Percentiles rank a stretch among this genome's conserved stretches.
Evolutionary conservation across 2,113 vertebrate genomes (phyloP).

Genomic region (Carettochelys insculpta): DNA sequence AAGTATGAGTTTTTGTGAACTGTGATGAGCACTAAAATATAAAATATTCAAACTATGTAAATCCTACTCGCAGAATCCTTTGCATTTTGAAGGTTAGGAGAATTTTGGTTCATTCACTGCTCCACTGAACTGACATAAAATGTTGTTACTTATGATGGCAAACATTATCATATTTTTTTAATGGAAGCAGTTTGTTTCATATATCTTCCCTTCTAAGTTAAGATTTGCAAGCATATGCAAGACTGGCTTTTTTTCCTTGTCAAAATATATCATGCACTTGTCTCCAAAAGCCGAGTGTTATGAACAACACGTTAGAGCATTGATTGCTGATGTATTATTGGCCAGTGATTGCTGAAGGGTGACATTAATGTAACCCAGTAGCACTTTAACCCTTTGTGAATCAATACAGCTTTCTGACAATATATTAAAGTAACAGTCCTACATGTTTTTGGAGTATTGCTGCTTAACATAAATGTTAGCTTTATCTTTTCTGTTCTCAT

Average conservation of each 20-base stretch:
- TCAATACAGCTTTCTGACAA: constrained; percentile 40
- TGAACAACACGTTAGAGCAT: constrained; percentile 53
- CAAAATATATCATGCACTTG: constrained; percentile 58
- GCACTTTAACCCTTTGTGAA: constrained; percentile 70
- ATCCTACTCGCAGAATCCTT: constrained; percentile 72
- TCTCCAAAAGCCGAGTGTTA: constrained; percentile 57
- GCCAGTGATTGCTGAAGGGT: constrained; percentile 61
- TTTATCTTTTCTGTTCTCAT: background rate
- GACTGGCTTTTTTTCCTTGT: constrained; percentile 50
- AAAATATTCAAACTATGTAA: constrained; percentile 79
- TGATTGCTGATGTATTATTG: constrained; percentile 71
- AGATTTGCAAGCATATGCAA: constrained; percentile 52
- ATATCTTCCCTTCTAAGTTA: constrained; percentile 49
- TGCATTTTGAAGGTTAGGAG: constrained; percentile 73
- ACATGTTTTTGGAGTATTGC: background rate
- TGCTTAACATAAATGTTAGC: constrained; percentile 20
- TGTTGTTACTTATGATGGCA: constrained; percentile 68
- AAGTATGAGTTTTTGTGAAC: constrained; percentile 62
- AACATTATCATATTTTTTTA: constrained; percentile 66
- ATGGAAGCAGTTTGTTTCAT: constrained; percentile 66
- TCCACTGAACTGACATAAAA: constrained; percentile 71
- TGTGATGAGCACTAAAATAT: constrained; percentile 70
- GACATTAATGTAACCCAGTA: constrained; percentile 60
- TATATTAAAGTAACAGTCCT: constrained; percentile 25
- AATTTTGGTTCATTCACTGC: constrained; percentile 72